Base-by-base conservation (phyloP, 2,113 vertebrate genomes). In the Semicossyphus pulcher region DNA sequence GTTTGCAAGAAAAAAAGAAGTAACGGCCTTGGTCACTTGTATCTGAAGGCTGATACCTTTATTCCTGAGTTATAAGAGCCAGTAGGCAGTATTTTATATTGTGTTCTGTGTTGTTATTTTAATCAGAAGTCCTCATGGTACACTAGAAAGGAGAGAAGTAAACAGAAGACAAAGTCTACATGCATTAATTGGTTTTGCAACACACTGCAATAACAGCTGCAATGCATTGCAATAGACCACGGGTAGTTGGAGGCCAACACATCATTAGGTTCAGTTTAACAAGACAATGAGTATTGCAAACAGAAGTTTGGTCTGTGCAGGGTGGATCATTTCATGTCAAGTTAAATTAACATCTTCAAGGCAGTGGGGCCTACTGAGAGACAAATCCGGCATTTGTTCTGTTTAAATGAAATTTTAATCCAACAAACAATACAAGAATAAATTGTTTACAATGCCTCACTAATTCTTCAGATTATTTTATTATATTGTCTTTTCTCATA, bases 161-260 rank as follows among this genome's bases (percentile, higher is more conserved):
- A 79, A 68, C 57, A 58, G 25, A 10, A 34, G 60, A 69, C 57
- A 36, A 70, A n/a, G 61, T 48, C 42, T 39, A 18, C 18, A 23
- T 41, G 54, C 41, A 66, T 72, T 67, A 72, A 71, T 81, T 83
- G 72, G 26, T 66, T 78, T 80, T 68, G 77, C 64, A 84, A 84
- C 48, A 68, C 41, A 20, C 18, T 77, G 85, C 59, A 89, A 87
- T 74, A 77, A 58, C 49, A 69, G 48, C 48, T 74, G 74, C 72
- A 86, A 51, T 39, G 23, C 29, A 14, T 49, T 81, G 82, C 76
- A 82, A 54, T 31, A 72, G 44, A 45, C 36, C 45, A n/a, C 4
- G 11, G 41, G 20, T 57, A 53, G 78, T 70, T 69, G 32, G 31
- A 48, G 20, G 42, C 36, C 58, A 61, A 16, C 32, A 66, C 56